phyloP scores from a whole-genome alignment of 2,888 invertebrate species.

The Tenthredo amoena region DNA sequence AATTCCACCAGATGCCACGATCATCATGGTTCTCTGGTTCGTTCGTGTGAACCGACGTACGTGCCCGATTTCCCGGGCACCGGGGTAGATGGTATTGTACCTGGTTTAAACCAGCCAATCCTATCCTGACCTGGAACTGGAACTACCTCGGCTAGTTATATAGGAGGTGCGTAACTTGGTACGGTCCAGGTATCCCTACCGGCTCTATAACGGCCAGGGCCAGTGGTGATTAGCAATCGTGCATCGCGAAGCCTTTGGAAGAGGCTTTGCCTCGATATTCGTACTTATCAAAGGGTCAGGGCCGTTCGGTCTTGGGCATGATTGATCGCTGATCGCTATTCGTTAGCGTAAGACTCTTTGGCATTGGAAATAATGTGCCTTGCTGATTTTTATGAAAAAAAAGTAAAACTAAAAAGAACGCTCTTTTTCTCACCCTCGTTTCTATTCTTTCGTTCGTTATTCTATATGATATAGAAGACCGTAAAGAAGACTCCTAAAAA shows the following conservation, averaged over 20 bases:
- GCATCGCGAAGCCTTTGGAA: constrained; percentile 29
- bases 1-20: constrained; percentile 3
- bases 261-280: constrained; percentile 16
- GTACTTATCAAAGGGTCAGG: constrained; percentile 12
- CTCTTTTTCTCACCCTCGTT: too few species aligned
- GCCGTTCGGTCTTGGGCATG: constrained; percentile 12
- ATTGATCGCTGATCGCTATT: constrained; percentile 18
- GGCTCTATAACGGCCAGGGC: constrained; percentile 3
- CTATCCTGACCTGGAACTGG: not conserved
- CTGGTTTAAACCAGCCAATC: not conserved
- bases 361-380: too few species aligned
- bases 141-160: not conserved
- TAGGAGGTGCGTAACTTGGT: not conserved
- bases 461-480: too few species aligned
- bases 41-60: constrained; percentile 31
- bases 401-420: too few species aligned
- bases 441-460: not conserved
- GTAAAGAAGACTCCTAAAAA: too few species aligned
- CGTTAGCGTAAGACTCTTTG: not conserved
- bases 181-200: not conserved
- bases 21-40: not conserved
- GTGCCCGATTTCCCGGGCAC: not conserved
- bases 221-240: constrained; percentile 34
- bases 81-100: not conserved
- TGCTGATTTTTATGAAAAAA: too few species aligned